These are phyloP conservation scores for Thysanoteuthis rhombus DNA, from an alignment of 2,888 invertebrate species.

Conservation along the genomic window DNA sequence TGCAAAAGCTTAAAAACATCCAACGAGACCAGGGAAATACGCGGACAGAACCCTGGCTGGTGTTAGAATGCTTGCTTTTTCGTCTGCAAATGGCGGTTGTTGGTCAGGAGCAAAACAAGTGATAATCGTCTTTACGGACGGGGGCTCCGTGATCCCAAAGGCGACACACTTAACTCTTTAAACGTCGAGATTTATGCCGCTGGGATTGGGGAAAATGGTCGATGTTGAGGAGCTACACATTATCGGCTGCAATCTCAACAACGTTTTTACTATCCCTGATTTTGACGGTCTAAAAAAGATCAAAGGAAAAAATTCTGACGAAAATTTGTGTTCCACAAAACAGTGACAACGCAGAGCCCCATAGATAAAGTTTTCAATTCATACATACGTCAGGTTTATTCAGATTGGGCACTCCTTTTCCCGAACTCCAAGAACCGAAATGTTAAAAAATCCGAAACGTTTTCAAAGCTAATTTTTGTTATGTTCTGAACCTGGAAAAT, in stretches of 20 bases:
- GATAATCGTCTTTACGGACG: neutral
- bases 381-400: too few relatives aligned
- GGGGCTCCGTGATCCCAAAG: neutral
- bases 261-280: neutral
- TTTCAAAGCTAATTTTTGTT: too few relatives aligned
- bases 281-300: neutral
- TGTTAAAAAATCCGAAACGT: too few relatives aligned
- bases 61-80: neutral
- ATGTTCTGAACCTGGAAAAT: too few relatives aligned
- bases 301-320: neutral
- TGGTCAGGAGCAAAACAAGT: neutral
- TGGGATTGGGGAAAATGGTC: neutral
- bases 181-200: neutral
- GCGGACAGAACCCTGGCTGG: neutral
- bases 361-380: neutral
- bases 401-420: too few relatives aligned
- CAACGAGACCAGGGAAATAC: neutral
- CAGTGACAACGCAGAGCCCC: neutral
- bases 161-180: neutral
- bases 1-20: neutral
- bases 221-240: neutral
- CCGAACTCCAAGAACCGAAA: too few relatives aligned
- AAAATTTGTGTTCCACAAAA: neutral
- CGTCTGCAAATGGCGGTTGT: neutral
- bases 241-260: neutral